Base-by-base conservation (phyloP, 2,888 invertebrate species). In the Charanyca ferruginea region DNA sequence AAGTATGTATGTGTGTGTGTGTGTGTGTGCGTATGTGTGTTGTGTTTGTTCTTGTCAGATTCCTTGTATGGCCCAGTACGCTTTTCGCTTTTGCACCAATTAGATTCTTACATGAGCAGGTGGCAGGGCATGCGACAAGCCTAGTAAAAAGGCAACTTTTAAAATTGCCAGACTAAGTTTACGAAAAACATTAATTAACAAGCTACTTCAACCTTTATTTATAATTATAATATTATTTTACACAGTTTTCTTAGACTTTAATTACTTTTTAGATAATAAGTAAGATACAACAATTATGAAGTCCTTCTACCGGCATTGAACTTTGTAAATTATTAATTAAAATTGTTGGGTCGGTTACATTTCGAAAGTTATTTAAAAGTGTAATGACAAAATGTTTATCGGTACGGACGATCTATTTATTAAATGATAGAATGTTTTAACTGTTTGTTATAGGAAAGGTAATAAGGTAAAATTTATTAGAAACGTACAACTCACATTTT, bases 271-370 rank as follows among this genome's bases (percentile, higher is more conserved):
- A 62, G 72, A 62, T 71, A 49, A 71, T 62, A 71, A 23, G 48
- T n/a, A 32, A 42, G 47, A 58, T 52, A 62, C 41, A 77, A 77
- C 44, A 61, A 77, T 68, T 57, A 41, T 42, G 35, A 54, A 69
- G 59, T 55, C 23, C 38, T 41, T 49, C 41, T 44, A 9, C 53
- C 22, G 32, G 11, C 45, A 25, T 53, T 41, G 22, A 72, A 76
- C 70, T 76, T 74, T 48, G 23, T 53, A 49, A 68, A 76, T 54
- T 76, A 59, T 53, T 69, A 76, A 71, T 76, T 69, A 76, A 76
- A 76, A 59, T 49, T 25, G 35, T 67, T 44, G 38, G 52, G 8
- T 41, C 13, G 16, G 44, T 44, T 18, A 41, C 49, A 55, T 67
- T 67, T 20, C 51, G 8, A 51, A 55, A 45, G 9, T 67, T 55